These are phyloP conservation scores for Thecocarcelia acutangulata DNA, from an alignment of 2,888 invertebrate species.

Conservation along the genomic window DNA sequence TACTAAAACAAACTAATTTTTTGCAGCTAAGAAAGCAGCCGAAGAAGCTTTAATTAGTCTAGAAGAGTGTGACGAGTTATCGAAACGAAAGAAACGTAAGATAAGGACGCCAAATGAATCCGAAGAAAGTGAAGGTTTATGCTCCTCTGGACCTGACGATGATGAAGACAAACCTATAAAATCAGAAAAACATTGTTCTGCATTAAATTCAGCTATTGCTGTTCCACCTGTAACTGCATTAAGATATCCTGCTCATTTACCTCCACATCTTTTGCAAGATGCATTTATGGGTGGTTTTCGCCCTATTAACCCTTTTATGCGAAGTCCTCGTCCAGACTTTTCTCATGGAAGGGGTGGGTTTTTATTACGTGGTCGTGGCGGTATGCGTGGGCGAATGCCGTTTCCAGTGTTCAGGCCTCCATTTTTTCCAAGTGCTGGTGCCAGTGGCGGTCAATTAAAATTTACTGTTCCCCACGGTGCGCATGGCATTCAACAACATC, in stretches of 20 bases:
- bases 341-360: conserved; percentile 73
- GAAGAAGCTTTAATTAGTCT: conserved; percentile 55
- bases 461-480: conserved; percentile 60
- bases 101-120: conserved; percentile 21
- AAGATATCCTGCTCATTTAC: conserved; percentile 57
- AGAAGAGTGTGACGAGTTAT: conserved; percentile 40
- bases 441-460: conserved; percentile 65
- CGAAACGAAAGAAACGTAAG: conserved; percentile 36
- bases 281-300: conserved; percentile 71
- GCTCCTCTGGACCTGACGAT: conserved; percentile 57
- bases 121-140: conserved; percentile 62
- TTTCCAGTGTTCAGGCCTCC: conserved; percentile 72
- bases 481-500: conserved; percentile 56
- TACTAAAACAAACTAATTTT: neutral
- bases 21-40: conserved; percentile 53
- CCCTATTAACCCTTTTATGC: conserved; percentile 73
- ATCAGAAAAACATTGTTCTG: conserved; percentile 44
- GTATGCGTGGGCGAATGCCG: conserved; percentile 71
- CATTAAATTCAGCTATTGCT: conserved; percentile 55
- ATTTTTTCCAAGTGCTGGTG: conserved; percentile 69
- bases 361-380: conserved; percentile 73
- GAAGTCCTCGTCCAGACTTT: conserved; percentile 72
- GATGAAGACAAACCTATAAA: neutral
- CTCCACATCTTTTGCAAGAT: conserved; percentile 66
- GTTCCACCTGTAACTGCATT: conserved; percentile 22